Base-by-base conservation (phyloP, 2,797 vertebrate species). In the Menidia menidia region DNA sequence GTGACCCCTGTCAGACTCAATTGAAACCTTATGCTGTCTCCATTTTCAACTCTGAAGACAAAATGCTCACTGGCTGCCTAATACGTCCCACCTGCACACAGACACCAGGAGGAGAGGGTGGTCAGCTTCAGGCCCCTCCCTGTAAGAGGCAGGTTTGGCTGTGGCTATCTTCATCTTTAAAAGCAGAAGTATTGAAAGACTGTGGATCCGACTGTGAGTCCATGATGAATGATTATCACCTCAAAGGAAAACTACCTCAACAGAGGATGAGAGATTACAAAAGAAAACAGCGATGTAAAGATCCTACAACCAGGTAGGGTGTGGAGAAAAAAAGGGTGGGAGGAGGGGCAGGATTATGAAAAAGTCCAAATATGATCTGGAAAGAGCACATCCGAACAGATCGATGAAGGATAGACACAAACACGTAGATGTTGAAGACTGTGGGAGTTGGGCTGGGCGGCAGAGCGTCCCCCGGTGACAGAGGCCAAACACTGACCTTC, bases 401-500 rank as follows among this genome's bases (percentile, higher is more conserved):
- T 25, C 52, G 33, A 32, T 32, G 52, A 72, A 47, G 12, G 32
- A 10, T 10, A 52, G 13, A 68, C 8, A 18, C 14, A 44, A 8
- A 62, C 19, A 51, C 60, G 30, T 64, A 71, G 16, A 48, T 59
- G 74, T 12, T 32, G 18, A 30, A 77, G 70, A 75, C 3, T 9
- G 16, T 41, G 50, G 60, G 60, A 52, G 35, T 64, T 63, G 39
- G 60, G 72, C 54, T 60, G 57, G 15, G 68, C 68, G 47, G 18
- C 25, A 60, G 56, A 77, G 64, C 68, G 70, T 63, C 33, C 70
- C 31, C 73, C 32, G 61, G 80, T 35, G 63, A 80, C 31, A 64
- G 61, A 77, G 65, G 52, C 78, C 87, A 19, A 51, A 65, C 53
- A 48, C 39, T 85, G 76, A 85, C 80, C 86, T 79, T 80, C 82